Conservation (phyloP, 2,888 invertebrate genomes). For the Andrena trimmerana region DNA sequence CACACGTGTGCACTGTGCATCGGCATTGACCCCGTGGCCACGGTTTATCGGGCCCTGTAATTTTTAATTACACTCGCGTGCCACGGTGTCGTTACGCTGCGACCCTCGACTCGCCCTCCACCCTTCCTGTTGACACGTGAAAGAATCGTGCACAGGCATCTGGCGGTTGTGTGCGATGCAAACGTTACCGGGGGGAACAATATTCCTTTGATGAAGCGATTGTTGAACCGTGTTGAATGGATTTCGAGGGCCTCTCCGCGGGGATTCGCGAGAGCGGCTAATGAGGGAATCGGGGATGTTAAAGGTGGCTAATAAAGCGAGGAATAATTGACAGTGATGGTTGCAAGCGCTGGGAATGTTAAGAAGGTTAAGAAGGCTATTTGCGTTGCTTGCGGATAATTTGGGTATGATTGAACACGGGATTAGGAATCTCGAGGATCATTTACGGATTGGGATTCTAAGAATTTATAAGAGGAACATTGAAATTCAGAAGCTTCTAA, state of each 20-base stretch:
- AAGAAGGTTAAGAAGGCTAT: not conserved
- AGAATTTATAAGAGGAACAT: not conserved
- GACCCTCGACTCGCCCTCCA: not conserved
- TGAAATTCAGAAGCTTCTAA: not conserved
- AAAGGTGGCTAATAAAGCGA: not conserved
- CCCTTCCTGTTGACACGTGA: not conserved
- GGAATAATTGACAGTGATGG: not conserved
- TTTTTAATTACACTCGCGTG: slow-evolving; percentile 79
- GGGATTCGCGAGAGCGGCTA: not conserved
- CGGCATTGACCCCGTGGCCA: slow-evolving; percentile 56
- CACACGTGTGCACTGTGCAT: not conserved
- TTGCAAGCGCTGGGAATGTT: not conserved
- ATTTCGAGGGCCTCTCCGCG: not conserved
- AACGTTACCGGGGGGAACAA: not conserved
- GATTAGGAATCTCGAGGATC: not conserved
- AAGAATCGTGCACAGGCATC: slow-evolving; percentile 12
- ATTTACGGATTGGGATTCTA: not conserved
- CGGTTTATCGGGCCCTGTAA: slow-evolving; percentile 71
- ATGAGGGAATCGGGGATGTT: slow-evolving; percentile 6
- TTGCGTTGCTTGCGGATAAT: not conserved
- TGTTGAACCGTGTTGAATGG: not conserved
- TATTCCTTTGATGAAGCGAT: slow-evolving; percentile 8
- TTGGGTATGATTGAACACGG: not conserved
- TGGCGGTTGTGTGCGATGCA: not conserved
- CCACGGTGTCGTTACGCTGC: slow-evolving; percentile 46